These are phyloP conservation scores for Fabriciana adippe DNA, from an alignment of 2,888 invertebrate genomes.

Conservation along the genomic window DNA sequence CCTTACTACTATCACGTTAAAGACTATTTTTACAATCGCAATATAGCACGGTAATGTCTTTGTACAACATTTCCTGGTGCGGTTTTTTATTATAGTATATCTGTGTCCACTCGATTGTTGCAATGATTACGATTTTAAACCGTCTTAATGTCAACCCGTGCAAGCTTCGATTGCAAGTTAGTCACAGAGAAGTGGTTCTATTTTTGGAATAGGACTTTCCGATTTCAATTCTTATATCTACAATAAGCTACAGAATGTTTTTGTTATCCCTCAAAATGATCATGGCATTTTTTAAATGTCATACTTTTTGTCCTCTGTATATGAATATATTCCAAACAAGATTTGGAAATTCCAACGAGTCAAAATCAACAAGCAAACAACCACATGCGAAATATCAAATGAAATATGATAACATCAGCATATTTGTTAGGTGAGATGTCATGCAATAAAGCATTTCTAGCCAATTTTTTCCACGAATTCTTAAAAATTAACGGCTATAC, in stretches of 20 bases:
- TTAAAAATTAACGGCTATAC: conserved; percentile 1
- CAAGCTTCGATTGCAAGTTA: conserved; percentile 24
- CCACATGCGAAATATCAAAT: not conserved
- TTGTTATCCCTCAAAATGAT: not conserved
- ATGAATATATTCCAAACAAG: not conserved
- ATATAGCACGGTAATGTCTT: conserved; percentile 49
- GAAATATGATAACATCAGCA: conserved; percentile 6
- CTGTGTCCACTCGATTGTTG: conserved; percentile 28
- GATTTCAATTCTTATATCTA: not conserved
- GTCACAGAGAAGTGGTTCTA: conserved; percentile 1
- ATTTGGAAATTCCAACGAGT: not conserved
- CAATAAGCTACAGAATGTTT: not conserved
- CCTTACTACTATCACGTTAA: conserved; percentile 18
- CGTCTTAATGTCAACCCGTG: conserved; percentile 26
- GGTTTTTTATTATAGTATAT: conserved; percentile 42
- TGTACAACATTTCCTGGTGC: conserved; percentile 55
- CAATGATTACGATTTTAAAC: conserved; percentile 35
- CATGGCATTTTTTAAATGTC: too few species aligned
- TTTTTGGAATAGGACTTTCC: not conserved
- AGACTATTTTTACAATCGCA: conserved; percentile 14
- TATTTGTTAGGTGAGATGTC: conserved; percentile 15
- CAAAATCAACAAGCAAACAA: not conserved
- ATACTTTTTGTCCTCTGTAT: not conserved
- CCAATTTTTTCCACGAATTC: conserved; percentile 19
- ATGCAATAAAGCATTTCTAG: conserved; percentile 19